Evolutionary conservation across 2,797 vertebrate species (phyloP).

Genomic region (Kryptolebias ocellatus): DNA sequence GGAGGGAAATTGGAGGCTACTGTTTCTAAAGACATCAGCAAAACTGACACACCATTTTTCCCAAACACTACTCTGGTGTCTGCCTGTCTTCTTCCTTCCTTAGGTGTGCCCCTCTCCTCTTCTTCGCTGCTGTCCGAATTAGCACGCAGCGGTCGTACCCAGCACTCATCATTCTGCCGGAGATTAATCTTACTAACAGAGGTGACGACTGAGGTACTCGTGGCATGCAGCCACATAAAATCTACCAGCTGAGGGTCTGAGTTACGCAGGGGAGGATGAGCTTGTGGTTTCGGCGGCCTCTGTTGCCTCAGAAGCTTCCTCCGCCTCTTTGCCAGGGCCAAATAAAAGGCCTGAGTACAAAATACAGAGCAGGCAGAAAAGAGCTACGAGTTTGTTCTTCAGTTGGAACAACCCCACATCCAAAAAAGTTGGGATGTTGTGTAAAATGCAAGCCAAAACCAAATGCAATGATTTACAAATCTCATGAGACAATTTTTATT

Average conservation of each 20-base stretch:
- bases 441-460: too few species aligned
- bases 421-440: too few species aligned
- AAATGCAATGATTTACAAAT: too few species aligned
- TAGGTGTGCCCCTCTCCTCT: constrained; percentile 13
- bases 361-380: constrained; percentile 10
- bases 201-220: constrained; percentile 70
- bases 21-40: constrained; percentile 77
- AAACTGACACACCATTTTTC: constrained; percentile 66
- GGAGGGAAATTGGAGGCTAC: constrained; percentile 74
- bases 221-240: constrained; percentile 56
- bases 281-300: constrained; percentile 51
- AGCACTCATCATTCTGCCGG: constrained; percentile 56
- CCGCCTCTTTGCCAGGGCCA: constrained; percentile 31
- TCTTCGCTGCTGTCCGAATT: constrained; percentile 40
- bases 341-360: constrained; percentile 36
- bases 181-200: constrained; percentile 68
- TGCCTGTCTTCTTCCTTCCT: constrained; percentile 31
- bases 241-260: constrained; percentile 63
- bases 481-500: too few species aligned
- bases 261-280: constrained; percentile 58
- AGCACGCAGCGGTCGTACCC: constrained; percentile 53
- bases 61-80: constrained; percentile 34
- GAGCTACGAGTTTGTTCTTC: constrained; percentile 11
- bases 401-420: background rate
- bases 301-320: constrained; percentile 41